Base-by-base conservation (phyloP, 2,797 vertebrate species). In the Leuciscus waleckii region DNA sequence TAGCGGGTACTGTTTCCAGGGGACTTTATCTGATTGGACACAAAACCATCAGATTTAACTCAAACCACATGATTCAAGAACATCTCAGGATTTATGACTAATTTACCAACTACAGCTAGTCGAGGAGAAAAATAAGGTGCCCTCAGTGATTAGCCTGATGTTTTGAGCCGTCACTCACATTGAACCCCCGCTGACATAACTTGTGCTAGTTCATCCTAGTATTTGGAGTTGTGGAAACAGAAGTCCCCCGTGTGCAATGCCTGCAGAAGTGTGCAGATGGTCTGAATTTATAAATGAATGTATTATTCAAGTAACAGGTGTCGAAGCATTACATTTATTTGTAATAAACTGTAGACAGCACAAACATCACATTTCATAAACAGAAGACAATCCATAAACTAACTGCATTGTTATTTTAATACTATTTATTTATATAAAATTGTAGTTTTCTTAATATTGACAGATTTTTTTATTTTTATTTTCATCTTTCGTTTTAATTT, bases 1-100 rank as follows among this genome's bases (percentile, higher is more conserved):
- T 54, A 99, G 92, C 32, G 98, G 96, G 63, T 93, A 97, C 77
- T 95, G 93, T 51, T 93, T 96, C 98, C 98, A 99, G 39, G 84
- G 86, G 13, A 97, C 93, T 80, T 96, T 95, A 88, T 98, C 98
- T 97, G 88, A 46, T 51, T 17, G 29, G 7, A 85, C 37, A 68
- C n/a, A 85, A 63, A 23, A 39, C 71, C 13, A 29, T 32, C 10
- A 67, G 67, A 70, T 29, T 39, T 14, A 32, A 56, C 13, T 77
- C 21, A 1, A 58, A 77, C 21, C 11, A n/a, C 14, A 58, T 17
- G 7, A 29, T 46, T 68, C 35, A 68, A 68, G 19, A 37, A 9
- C 7, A 39, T 5, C 4, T n/a, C 29, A 77, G 13, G 35, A 77
- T 56, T 26, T 39, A n/a, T 2, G 9, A 10, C n/a, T 19, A 35